These are phyloP conservation scores for Acanthosoma haemorrhoidale DNA, from an alignment of 2,888 invertebrate species.

Conservation along the genomic window DNA sequence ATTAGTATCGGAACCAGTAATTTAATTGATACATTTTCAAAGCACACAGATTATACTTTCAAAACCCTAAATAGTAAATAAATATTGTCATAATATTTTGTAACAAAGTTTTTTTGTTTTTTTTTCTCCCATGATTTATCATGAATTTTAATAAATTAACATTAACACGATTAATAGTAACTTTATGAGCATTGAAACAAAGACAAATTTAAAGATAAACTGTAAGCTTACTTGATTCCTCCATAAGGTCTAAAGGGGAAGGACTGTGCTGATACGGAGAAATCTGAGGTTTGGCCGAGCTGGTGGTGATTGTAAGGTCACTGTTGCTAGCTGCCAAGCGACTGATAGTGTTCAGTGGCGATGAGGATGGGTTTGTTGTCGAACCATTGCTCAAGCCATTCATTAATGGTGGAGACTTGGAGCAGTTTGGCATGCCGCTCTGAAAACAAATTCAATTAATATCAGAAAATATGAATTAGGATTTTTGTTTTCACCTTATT, in stretches of 20 bases:
- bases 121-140: too few relatives aligned
- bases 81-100: too few relatives aligned
- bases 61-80: too few relatives aligned
- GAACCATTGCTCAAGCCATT: constrained; percentile 41
- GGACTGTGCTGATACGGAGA: constrained; percentile 40
- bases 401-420: constrained; percentile 40
- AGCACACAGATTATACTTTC: too few relatives aligned
- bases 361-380: constrained; percentile 44
- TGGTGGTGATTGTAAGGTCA: constrained; percentile 76
- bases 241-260: constrained; percentile 56
- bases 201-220: background rate
- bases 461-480: background rate
- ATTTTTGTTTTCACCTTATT: background rate
- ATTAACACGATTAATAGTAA: too few relatives aligned
- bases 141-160: too few relatives aligned
- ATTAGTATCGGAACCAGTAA: too few relatives aligned
- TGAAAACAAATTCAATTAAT: constrained; percentile 33
- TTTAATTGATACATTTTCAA: too few relatives aligned
- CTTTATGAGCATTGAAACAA: too few relatives aligned
- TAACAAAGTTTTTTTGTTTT: too few relatives aligned
- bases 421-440: constrained; percentile 37
- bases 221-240: constrained; percentile 67
- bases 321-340: constrained; percentile 72
- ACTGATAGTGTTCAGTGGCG: constrained; percentile 46
- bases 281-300: constrained; percentile 54